Percentiles rank a stretch among this genome's conserved stretches.
Evolutionary conservation across 2,797 vertebrate genomes (phyloP).

Genomic region (Chelonia mydas): DNA sequence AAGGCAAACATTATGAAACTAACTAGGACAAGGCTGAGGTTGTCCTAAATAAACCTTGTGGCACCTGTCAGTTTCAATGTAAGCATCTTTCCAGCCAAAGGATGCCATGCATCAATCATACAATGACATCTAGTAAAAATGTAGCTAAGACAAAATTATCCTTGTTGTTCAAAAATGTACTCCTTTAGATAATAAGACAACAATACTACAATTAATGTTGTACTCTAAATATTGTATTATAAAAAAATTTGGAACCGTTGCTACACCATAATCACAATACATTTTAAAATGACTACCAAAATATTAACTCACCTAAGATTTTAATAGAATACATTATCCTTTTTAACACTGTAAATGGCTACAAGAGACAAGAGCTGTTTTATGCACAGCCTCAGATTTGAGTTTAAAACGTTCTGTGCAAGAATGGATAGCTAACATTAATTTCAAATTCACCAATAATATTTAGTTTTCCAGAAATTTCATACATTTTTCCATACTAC

Average conservation of each 20-base stretch:
- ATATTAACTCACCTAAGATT: background rate
- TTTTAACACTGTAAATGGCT: background rate
- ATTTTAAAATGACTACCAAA: background rate
- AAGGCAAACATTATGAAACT: conserved; percentile 70
- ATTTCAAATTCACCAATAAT: background rate
- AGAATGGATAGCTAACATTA: background rate
- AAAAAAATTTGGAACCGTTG: background rate
- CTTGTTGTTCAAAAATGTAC: conserved; percentile 7
- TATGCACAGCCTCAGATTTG: background rate
- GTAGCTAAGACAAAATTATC: background rate
- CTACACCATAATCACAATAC: background rate
- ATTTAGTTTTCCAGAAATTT: background rate
- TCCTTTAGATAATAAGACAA: conserved; percentile 3
- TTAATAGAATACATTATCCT: background rate
- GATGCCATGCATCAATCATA: conserved; percentile 47
- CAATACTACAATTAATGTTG: fast-evolving
- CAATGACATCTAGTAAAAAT: background rate
- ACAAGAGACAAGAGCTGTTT: background rate
- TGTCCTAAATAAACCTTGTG: conserved; percentile 70
- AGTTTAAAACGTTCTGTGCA: fast-evolving
- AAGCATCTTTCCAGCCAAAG: conserved; percentile 1
- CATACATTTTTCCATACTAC: background rate
- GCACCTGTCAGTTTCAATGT: conserved; percentile 68
- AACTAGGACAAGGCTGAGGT: conserved; percentile 57
- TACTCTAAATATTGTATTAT: background rate